Base-by-base conservation (phyloP, 2,888 invertebrate species). In the Epistrophe grossulariae region DNA sequence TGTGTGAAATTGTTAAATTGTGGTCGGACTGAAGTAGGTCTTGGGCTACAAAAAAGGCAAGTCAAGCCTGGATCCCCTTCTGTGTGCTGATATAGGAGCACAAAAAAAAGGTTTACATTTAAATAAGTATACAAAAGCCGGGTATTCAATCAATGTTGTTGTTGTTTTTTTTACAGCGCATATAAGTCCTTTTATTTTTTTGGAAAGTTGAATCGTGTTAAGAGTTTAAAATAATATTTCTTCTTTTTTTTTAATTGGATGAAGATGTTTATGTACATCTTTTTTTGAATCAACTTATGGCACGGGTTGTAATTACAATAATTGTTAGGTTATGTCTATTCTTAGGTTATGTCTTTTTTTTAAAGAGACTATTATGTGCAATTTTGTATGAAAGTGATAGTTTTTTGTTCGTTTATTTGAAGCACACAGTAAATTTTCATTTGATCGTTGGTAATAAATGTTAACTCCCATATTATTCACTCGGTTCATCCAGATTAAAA, bases 1-100 rank as follows among this genome's bases (percentile, higher is more conserved):
- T 85, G 85, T 85, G 81, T 84, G 74, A 85, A 85, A 85, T 85
- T 74, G 74, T 85, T 74, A 78, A 85, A 81, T 79, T 81, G 78
- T 66, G 81, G 84, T 73, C 52, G 31, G 45, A 19, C 4, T 38
- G 55, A 40, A 60, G 70, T 43, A 48, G 77, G 60, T 66, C 62
- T 68, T 68, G 17, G 38, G n/a, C 68, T 73, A 31, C 28, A n/a
- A 66, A 28, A n/a, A 31, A 48, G 17, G 2, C 59, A 59, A 59
- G 55, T 55, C 55, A 55, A 55, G 55, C 55, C 15, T 55, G 50
- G 35, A 35, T 35, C 10, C 9, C n/a, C n/a, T 31, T n/a, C 57
- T 17, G n/a, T n/a, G n/a, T n/a, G 5, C 15, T 0, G 24, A 15
- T 15, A 57, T 15, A 5, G 15, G 31, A 11, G 11, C 17, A 38